Evolutionary conservation across 2,113 vertebrate species (phyloP), one percentile per base, ranked within the genome.

Genomic region (Girardinichthys multiradiatus): DNA sequence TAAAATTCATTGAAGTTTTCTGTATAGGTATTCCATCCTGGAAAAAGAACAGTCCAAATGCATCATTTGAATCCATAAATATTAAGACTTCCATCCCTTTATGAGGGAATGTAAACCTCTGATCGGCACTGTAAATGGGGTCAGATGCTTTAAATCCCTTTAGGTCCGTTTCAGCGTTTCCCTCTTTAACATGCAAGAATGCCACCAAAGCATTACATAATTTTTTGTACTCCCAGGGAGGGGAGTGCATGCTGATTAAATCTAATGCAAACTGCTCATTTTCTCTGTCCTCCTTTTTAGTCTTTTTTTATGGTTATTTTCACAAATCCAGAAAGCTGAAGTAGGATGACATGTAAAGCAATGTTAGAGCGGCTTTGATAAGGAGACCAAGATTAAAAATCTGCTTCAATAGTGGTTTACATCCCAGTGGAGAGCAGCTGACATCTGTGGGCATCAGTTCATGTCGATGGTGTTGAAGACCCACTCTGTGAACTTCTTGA

Each of bases 381-480:
- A 64, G 58, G 35, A 12, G 26, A 39, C 21, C 4, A 42, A 39
- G 3, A 2, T 64, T 65, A 62, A 45, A 74, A 57, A 66, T 79
- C 37, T 72, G 75, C 28, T 51, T 57, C 70, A 76, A 74, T 59
- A 86, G 85, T 83, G 83, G 77, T 89, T 80, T 83, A 39, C 58
- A 28, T 74, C 78, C 76, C 42, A 57, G 33, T 51, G 72, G 21
- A 57, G 67, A 74, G 78, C 73, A 59, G 74, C 48, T 26, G 39
- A 39, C 11, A 14, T 61, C 42, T 45, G 31, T 19, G 35, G 27
- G 76, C 66, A 3, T 96, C 94, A 99, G 93, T 96, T 98, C 97
- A 98, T 98, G 92, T 99, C 97, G 35, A 99, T 98, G 79, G 97
- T 98, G 89, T 98, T 99, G 92, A 99, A 99, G 92, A 98, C 97